A percentile compares a stretch with the other conserved stretches of the same genome.
phyloP scores from a whole-genome alignment of 2,888 invertebrate genomes.

The Xanthorhoe spadicearia region DNA sequence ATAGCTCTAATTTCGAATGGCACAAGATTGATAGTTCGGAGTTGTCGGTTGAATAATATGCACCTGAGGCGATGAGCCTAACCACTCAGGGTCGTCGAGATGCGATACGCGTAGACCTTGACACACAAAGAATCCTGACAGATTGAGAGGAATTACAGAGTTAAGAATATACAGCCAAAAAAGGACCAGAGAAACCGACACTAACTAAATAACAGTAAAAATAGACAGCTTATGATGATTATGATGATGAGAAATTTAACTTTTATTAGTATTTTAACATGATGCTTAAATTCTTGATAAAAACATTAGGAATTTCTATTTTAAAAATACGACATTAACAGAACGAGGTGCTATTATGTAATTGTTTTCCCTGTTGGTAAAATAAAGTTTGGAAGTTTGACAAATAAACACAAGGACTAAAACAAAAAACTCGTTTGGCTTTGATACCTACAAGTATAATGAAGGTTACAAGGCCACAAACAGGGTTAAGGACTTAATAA shows the following conservation, averaged over 20 bases:
- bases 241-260: too few species aligned
- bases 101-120: conserved; percentile 21
- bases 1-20: not conserved
- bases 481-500: conserved; percentile 27
- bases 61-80: conserved; percentile 16
- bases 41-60: conserved; percentile 5
- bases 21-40: not conserved
- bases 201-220: too few species aligned
- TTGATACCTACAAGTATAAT: conserved; percentile 2
- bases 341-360: not conserved
- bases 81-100: conserved; percentile 12
- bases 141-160: conserved; percentile 1
- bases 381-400: conserved; percentile 7
- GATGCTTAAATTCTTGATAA: not conserved
- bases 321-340: not conserved
- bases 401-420: conserved; percentile 8
- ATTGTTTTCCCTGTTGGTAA: not conserved
- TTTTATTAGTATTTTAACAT: too few species aligned
- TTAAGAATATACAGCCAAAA: not conserved
- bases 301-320: not conserved
- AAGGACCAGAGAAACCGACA: too few species aligned
- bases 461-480: conserved; percentile 19
- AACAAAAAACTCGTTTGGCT: conserved; percentile 21
- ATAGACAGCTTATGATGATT: too few species aligned
- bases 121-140: conserved; percentile 17